Base-by-base conservation (phyloP, 2,888 invertebrate genomes). In the Leucozona laternaria region DNA sequence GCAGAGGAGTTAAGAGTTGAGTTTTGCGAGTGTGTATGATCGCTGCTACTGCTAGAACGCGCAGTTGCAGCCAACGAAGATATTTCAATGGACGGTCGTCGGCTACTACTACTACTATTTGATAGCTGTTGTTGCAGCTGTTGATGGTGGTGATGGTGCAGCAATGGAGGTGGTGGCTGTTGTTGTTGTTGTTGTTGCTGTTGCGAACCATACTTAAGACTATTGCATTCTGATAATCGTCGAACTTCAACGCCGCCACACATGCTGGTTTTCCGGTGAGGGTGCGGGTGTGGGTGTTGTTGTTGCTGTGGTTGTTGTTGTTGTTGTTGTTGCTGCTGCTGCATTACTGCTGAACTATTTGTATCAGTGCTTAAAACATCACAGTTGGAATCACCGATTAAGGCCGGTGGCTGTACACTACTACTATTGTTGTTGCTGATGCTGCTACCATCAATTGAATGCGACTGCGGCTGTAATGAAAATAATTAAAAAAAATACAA, bases 81-180 rank as follows among this genome's bases (percentile, higher is more conserved):
- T 88, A 91, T 92, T 91, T 94, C 94, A 79, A 93, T 93, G 88
- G 94, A 94, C 88, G 94, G 94, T 88, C 94, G 91, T 70, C 94
- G 93, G 89, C 90, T 90, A 88, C 80, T 89, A 89, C 85, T 89
- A 88, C 79, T 89, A 87, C 72, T 87, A 40, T 79, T 84, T 50
- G 83, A 75, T 72, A 84, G 70, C 66, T 88, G 88, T 55, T 87
- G 83, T 34, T 84, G 81, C 66, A 88, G 87, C 57, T 88, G 88
- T 73, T 86, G 89, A 53, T 87, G 88, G 15, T 88, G 88, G 55
- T 79, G 86, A 70, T 88, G 88, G 57, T 88, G 90, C 88, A 90
- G 89, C 57, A 88, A 87, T 79, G 90, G 89, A 60, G 89, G 90
- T 37, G 84, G 71, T 87, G 84, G 88, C 43, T 88, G 88, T 50